phyloP scores from a whole-genome alignment of 2,888 invertebrate species.

The Melinopterus prodromus region DNA sequence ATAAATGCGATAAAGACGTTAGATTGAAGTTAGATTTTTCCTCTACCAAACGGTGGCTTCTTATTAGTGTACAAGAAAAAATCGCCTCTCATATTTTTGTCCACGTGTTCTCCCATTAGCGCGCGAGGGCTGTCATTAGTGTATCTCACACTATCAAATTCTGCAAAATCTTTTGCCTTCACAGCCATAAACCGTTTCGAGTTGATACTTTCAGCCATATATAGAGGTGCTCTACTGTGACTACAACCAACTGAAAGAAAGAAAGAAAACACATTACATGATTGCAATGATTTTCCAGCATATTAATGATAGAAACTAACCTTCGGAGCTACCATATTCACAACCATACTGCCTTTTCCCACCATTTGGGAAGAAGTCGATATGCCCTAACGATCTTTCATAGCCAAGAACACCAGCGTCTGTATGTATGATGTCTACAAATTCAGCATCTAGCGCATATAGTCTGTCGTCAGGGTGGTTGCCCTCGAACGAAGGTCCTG shows the following conservation, averaged over 20 bases:
- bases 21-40: neutral
- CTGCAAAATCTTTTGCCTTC: neutral
- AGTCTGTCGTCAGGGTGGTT: constrained; percentile 60
- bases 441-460: constrained; percentile 71
- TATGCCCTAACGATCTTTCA: constrained; percentile 67
- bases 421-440: constrained; percentile 77
- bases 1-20: too few species aligned
- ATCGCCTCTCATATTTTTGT: constrained; percentile 24
- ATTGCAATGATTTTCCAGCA: neutral
- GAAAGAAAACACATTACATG: neutral
- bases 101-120: constrained; percentile 34
- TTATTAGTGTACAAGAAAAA: constrained; percentile 34
- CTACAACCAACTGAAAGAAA: constrained; percentile 68
- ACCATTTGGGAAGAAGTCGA: constrained; percentile 76
- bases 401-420: constrained; percentile 71
- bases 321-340: constrained; percentile 41
- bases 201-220: constrained; percentile 40
- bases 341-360: constrained; percentile 75
- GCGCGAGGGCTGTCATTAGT: constrained; percentile 9
- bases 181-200: constrained; percentile 9
- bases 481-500: constrained; percentile 66
- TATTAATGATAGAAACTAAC: neutral
- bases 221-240: constrained; percentile 38
- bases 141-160: constrained; percentile 18
- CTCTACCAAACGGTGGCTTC: constrained; percentile 30